A percentile compares a stretch with the other conserved stretches of the same genome.
phyloP scores from a whole-genome alignment of 1,140 invertebrate species.

The Aporrectodea caliginosa region DNA sequence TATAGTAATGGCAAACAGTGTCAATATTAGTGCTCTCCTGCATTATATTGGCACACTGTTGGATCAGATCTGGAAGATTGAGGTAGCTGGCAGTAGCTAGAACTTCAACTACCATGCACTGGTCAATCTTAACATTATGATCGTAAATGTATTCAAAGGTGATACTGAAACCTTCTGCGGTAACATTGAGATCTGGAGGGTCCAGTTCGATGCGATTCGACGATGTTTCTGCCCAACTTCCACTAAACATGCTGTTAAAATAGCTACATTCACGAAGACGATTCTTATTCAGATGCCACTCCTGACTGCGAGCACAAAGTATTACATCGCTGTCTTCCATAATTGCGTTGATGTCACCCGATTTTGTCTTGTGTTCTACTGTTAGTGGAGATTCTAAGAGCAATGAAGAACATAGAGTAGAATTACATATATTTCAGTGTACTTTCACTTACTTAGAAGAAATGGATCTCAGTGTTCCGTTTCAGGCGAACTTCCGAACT shows the following conservation, averaged over 20 bases:
- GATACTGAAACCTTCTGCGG: constrained; percentile 64
- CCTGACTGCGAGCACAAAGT: constrained; percentile 67
- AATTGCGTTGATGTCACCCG: constrained; percentile 71
- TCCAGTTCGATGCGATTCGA: constrained; percentile 67
- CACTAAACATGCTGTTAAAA: constrained; percentile 79
- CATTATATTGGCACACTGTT: constrained; percentile 71
- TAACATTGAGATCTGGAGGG: constrained; percentile 72
- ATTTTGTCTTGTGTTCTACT: constrained; percentile 54
- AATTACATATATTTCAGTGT: no score
- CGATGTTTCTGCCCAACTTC: constrained; percentile 71
- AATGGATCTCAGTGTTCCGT: no score
- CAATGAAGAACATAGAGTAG: no score
- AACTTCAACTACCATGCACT: constrained; percentile 67
- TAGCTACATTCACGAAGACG: constrained; percentile 76
- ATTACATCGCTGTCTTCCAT: constrained; percentile 73
- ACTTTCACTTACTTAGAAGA: no score
- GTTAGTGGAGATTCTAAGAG: no score
- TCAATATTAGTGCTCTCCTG: constrained; percentile 67
- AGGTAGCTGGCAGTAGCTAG: constrained; percentile 73
- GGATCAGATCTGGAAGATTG: constrained; percentile 59
- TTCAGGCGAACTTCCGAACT: no score
- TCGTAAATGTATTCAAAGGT: constrained; percentile 76
- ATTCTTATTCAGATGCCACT: constrained; percentile 74
- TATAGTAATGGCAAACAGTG: constrained; percentile 68
- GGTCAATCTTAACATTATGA: constrained; percentile 71